Conservation (phyloP, 2,797 vertebrate genomes). For the Sorex maritimensis region DNA sequence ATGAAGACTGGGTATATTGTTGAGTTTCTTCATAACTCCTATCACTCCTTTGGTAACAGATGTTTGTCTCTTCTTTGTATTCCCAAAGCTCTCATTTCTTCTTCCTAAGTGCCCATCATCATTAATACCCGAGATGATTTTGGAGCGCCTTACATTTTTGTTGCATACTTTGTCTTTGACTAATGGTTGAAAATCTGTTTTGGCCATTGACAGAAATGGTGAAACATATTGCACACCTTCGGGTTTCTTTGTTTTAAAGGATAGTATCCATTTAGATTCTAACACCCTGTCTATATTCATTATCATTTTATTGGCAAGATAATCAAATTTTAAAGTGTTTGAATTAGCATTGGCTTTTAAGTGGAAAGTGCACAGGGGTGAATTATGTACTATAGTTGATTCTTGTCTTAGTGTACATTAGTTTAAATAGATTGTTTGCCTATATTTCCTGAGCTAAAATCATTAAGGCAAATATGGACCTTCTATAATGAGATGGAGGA, state of each 20-base stretch:
- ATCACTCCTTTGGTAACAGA: neutral
- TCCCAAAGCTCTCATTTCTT: neutral
- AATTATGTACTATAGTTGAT: neutral
- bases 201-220: neutral
- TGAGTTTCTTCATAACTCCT: neutral
- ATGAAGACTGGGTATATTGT: neutral
- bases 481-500: neutral
- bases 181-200: neutral
- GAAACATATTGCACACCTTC: rapidly evolving
- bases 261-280: neutral
- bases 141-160: neutral
- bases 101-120: neutral
- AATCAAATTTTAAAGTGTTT: neutral
- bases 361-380: neutral
- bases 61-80: neutral
- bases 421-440: neutral
- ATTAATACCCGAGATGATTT: neutral
- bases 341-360: neutral
- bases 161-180: neutral
- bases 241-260: neutral
- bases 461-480: neutral
- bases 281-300: neutral
- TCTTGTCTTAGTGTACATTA: neutral
- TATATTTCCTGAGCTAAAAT: neutral
- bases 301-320: neutral